These are phyloP conservation scores for Lucifuga dentata DNA, from an alignment of 2,113 vertebrate species.

Conservation along the genomic window DNA sequence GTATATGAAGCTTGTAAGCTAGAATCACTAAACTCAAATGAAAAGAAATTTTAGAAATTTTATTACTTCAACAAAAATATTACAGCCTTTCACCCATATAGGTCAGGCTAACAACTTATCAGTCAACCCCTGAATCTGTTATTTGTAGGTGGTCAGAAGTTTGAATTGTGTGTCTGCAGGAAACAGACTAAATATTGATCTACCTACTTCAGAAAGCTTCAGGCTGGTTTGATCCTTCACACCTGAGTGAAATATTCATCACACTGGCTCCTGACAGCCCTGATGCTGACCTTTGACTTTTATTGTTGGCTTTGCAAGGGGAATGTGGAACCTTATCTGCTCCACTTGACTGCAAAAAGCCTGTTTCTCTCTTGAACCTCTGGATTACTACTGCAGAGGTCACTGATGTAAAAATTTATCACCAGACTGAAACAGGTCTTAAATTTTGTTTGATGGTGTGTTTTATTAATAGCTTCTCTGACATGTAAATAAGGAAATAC, in stretches of 20 bases:
- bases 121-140: no score
- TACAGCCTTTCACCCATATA: no score
- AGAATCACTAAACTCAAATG: no score
- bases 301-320: conserved; percentile 1
- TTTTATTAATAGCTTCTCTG: no score
- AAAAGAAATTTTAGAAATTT: no score
- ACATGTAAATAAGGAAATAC: no score
- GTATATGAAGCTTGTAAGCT: no score
- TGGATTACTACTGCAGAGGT: not conserved
- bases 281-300: conserved; percentile 22
- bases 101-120: no score
- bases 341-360: conserved; percentile 7
- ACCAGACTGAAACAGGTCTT: no score
- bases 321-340: not conserved
- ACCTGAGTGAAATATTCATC: conserved; percentile 13
- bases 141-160: no score
- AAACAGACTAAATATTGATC: not conserved
- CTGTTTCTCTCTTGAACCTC: conserved; percentile 1
- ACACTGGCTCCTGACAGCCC: not conserved
- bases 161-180: not conserved
- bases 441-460: no score
- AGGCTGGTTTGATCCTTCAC: conserved; percentile 10
- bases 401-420: not conserved
- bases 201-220: not conserved
- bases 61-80: no score